Evolutionary conservation across 1,140 invertebrate genomes (phyloP).

Genomic region (Drosophila lini): DNA sequence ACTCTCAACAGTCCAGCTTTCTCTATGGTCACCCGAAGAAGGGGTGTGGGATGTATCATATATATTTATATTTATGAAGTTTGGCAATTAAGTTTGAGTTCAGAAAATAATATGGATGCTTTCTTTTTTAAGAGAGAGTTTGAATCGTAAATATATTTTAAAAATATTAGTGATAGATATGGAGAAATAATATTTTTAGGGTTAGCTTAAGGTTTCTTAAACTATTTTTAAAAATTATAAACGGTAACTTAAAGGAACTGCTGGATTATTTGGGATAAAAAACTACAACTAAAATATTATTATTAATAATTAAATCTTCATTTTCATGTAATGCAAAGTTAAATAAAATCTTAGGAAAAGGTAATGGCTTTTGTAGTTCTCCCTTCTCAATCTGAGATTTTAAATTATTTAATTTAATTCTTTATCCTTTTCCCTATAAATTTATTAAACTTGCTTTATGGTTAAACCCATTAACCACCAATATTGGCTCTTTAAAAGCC

Average conservation of each 20-base stretch:
- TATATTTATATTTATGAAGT: slow-evolving; percentile 1
- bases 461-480: not conserved
- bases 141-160: not conserved
- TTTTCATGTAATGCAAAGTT: not conserved
- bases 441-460: not conserved
- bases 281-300: too few relatives aligned
- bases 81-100: not conserved
- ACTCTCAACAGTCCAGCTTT: slow-evolving; percentile 29
- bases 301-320: too few relatives aligned
- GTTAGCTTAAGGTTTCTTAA: not conserved
- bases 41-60: not conserved
- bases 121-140: not conserved
- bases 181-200: too few relatives aligned
- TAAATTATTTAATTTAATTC: not conserved
- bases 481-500: slow-evolving; percentile 3
- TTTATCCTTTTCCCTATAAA: not conserved
- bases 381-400: not conserved
- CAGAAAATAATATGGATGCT: not conserved
- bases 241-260: not conserved
- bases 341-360: too few relatives aligned
- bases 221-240: not conserved
- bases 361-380: not conserved
- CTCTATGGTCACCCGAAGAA: not conserved
- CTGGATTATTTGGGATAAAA: not conserved
- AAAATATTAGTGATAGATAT: not conserved